Evolutionary conservation across 2,113 vertebrate genomes (phyloP), one percentile per base, ranked within the genome.

Genomic region (Amphiprion ocellaris): DNA sequence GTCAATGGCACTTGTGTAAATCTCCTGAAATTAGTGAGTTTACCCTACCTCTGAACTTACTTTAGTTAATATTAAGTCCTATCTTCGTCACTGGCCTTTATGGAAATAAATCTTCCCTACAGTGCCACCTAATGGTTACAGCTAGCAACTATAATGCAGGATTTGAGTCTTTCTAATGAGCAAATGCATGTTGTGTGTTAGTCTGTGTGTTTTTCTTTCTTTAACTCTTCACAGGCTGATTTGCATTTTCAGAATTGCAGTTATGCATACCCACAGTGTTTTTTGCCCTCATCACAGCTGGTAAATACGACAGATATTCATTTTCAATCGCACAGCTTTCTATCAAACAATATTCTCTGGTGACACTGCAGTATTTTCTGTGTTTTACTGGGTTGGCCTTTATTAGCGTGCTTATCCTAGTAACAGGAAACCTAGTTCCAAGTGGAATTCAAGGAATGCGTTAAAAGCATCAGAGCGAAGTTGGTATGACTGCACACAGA

Each of bases 221-320:
- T 56, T 59, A 72, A 14, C 46, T 74, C 24, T 19, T 56, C 23
- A 68, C 87, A 94, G 92, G 73, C 60, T 72, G 53, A 82, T 15
- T 33, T 56, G 2, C 23, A 23, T 52, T 68, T 59, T 90, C 83
- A 75, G 63, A 77, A 59, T 23, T 77, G 66, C 19, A 85, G 19
- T 50, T 86, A 85, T 85, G 10, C 62, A 90, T 93, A 94, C 74
- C 90, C 87, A 9, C 92, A 89, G 81, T 95, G 94, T 75, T 95
- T 95, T 91, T 62, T 86, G n/a, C 86, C 74, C 1, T 84, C 90
- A 72, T 67, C 90, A 17, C 83, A 87, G 74, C 63, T 90, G 89
- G 91, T 93, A 93, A 94, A 88, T 90, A 68, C 69, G 49, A 23
- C 63, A 63, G 16, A 46, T 79, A 63, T 76, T 75, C 8, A 30